phyloP scores from a whole-genome alignment of 2,113 vertebrate species.

The Pachyramphus minor region DNA sequence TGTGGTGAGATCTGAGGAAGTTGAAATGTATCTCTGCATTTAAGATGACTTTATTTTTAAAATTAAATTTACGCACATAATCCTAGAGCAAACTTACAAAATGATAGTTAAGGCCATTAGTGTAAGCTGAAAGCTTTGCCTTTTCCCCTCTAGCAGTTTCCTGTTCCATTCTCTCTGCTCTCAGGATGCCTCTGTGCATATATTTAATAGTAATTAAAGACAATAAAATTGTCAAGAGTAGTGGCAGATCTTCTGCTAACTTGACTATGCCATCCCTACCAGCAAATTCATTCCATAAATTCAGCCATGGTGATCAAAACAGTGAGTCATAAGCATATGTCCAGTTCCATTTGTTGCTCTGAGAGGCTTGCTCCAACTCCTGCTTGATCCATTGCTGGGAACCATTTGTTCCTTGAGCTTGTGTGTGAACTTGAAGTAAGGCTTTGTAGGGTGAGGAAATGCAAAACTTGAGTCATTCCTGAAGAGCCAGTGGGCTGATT shows the following conservation, averaged over 20 bases:
- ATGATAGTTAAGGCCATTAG: not conserved
- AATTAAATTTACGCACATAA: not conserved
- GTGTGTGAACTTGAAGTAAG: not conserved
- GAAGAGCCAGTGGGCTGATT: not conserved
- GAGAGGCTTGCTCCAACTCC: not conserved
- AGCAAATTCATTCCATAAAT: not conserved
- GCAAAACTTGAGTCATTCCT: not conserved
- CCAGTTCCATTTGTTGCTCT: not conserved
- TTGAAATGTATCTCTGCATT: not conserved
- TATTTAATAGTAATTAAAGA: not conserved
- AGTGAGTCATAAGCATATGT: fast-evolving
- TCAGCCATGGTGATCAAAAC: not conserved
- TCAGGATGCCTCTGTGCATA: not conserved
- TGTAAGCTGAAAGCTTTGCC: not conserved
- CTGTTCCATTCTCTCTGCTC: not conserved
- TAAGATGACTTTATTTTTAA: not conserved
- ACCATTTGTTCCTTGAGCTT: not conserved
- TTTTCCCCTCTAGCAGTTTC: not conserved
- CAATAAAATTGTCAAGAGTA: not conserved
- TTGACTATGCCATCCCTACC: not conserved
- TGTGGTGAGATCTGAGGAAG: not conserved
- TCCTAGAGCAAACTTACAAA: not conserved
- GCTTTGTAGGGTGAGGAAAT: not conserved
- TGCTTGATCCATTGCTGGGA: not conserved
- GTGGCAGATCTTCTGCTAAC: not conserved